phyloP scores from a whole-genome alignment of 2,888 invertebrate genomes.

The Boloria selene region DNA sequence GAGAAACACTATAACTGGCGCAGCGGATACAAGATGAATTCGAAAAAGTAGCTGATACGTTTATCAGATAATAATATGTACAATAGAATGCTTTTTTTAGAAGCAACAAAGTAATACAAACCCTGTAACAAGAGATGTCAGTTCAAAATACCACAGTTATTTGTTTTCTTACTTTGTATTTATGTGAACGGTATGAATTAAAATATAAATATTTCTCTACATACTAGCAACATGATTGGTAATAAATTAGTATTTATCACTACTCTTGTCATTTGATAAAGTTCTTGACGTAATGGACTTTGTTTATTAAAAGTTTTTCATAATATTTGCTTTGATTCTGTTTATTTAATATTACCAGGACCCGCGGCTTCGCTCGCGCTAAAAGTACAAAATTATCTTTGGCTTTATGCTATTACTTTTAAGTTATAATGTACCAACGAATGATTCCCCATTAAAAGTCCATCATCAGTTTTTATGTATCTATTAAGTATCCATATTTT shows the following conservation, averaged over 20 bases:
- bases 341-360: not conserved
- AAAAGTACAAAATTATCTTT: too few species aligned
- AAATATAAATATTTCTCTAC: slow-evolving; percentile 24
- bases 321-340: not conserved
- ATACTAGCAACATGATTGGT: slow-evolving; percentile 14
- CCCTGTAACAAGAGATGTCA: not conserved
- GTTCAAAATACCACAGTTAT: slow-evolving; percentile 5
- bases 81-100: too few species aligned
- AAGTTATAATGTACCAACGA: too few species aligned
- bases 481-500: too few species aligned
- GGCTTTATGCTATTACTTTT: too few species aligned
- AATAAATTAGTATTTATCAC: slow-evolving; percentile 23
- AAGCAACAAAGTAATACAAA: not conserved
- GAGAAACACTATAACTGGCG: too few species aligned
- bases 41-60: too few species aligned
- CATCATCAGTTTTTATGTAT: too few species aligned
- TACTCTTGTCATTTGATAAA: slow-evolving; percentile 17
- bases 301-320: slow-evolving; percentile 29
- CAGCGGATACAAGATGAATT: too few species aligned
- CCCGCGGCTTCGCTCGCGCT: too few species aligned
- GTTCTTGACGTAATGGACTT: slow-evolving; percentile 11
- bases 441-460: too few species aligned
- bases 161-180: slow-evolving; percentile 22
- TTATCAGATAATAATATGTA: too few species aligned
- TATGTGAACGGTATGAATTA: slow-evolving; percentile 18